Conservation (phyloP, 2,797 vertebrate genomes). For the Syngnathus rostellatus region DNA sequence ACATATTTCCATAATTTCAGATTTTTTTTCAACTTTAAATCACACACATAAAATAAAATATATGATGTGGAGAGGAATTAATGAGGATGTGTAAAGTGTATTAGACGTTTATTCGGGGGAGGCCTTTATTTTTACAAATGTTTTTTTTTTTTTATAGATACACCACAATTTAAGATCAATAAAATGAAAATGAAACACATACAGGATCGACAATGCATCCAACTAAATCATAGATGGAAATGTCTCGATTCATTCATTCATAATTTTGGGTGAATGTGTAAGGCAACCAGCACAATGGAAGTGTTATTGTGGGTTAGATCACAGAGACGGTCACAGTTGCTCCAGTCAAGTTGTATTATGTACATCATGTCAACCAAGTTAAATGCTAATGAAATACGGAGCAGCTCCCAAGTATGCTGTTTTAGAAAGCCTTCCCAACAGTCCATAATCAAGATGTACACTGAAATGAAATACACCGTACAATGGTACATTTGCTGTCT, state of each 20-base stretch:
- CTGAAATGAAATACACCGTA: no score
- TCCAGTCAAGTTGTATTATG: background rate
- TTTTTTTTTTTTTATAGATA: background rate
- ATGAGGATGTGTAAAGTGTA: background rate
- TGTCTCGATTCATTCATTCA: background rate
- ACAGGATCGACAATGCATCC: background rate
- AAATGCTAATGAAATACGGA: background rate
- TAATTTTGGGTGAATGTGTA: background rate
- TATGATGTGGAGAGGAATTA: background rate
- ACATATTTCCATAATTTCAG: conserved; percentile 7
- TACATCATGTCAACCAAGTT: background rate
- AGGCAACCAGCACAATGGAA: background rate
- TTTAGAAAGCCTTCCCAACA: background rate
- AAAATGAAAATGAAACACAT: background rate
- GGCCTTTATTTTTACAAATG: background rate
- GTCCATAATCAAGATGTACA: background rate
- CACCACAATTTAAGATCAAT: background rate
- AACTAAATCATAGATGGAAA: background rate
- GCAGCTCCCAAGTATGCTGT: background rate
- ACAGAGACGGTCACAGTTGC: background rate
- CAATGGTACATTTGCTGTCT: no score
- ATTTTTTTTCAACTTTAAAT: background rate
- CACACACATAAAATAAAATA: background rate
- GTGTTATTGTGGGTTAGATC: background rate
- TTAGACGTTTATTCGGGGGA: background rate